Evolutionary conservation across 2,797 vertebrate genomes (phyloP).

Genomic region (Crenichthys baileyi): DNA sequence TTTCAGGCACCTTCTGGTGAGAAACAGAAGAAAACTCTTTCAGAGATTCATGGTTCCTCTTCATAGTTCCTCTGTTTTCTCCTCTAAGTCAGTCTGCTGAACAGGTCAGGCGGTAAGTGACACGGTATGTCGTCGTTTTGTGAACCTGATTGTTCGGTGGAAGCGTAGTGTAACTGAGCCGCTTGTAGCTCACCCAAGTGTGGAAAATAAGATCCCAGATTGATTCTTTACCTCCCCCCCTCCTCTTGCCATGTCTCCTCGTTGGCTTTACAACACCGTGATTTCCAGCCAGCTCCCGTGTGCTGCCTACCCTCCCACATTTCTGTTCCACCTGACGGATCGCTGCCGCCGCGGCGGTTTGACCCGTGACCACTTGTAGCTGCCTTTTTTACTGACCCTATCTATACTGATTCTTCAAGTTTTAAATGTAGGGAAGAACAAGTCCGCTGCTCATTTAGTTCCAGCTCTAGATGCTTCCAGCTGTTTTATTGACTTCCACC

Average conservation of each 20-base stretch:
- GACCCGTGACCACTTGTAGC: constrained; percentile 70
- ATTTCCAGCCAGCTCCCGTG: constrained; percentile 55
- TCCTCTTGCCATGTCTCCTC: constrained; percentile 24
- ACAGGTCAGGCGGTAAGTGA: constrained; percentile 85
- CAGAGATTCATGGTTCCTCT: constrained; percentile 47
- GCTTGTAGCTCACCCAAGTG: constrained; percentile 89
- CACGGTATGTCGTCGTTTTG: constrained; percentile 88
- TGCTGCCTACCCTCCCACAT: constrained; percentile 26
- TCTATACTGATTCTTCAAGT: constrained; percentile 40
- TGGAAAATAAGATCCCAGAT: constrained; percentile 89
- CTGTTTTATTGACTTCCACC: constrained; percentile 14
- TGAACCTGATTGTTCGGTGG: constrained; percentile 88
- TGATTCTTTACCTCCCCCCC: constrained; percentile 47
- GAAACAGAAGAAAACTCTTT: neutral
- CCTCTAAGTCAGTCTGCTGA: constrained; percentile 67
- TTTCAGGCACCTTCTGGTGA: neutral
- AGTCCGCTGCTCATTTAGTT: constrained; percentile 37
- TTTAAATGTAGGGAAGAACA: constrained; percentile 29
- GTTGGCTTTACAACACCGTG: constrained; percentile 52
- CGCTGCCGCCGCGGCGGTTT: constrained; percentile 47
- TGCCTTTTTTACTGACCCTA: constrained; percentile 44
- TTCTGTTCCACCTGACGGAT: constrained; percentile 71
- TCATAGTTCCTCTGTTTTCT: constrained; percentile 7
- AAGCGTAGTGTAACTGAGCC: constrained; percentile 89
- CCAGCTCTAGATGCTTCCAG: constrained; percentile 33